Percentiles rank a stretch among this genome's conserved stretches.
Evolutionary conservation across 2,797 vertebrate genomes (phyloP).

Genomic region (Ambastaia sidthimunki): DNA sequence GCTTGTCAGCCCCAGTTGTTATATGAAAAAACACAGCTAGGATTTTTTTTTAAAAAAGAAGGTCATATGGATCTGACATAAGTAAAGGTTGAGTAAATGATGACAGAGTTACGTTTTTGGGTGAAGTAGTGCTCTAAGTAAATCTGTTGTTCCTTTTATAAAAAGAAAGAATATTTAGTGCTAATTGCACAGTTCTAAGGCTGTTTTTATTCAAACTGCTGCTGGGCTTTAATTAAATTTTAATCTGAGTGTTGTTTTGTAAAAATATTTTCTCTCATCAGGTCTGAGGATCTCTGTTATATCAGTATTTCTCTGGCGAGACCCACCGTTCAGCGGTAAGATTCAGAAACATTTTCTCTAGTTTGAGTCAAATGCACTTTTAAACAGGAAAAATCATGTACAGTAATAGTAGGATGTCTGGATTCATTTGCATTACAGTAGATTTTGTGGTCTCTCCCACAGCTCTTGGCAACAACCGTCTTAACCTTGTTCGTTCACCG

Average conservation of each 20-base stretch:
- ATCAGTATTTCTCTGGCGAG: slow-evolving; percentile 66
- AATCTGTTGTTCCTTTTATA: slow-evolving; percentile 25
- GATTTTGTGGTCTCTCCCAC: slow-evolving; percentile 47
- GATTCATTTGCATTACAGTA: slow-evolving; percentile 38
- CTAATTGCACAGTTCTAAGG: slow-evolving; percentile 9
- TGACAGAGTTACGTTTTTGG: background rate
- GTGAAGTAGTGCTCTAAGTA: slow-evolving; percentile 1
- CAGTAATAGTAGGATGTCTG: slow-evolving; percentile 8
- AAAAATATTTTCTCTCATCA: slow-evolving; percentile 56
- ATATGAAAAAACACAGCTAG: too few relatives aligned
- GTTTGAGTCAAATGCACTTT: slow-evolving; percentile 25
- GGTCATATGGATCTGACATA: too few relatives aligned
- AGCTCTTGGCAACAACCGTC: slow-evolving; percentile 85
- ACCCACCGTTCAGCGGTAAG: slow-evolving; percentile 72
- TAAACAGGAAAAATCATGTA: slow-evolving; percentile 43
- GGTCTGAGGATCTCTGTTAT: slow-evolving; percentile 69
- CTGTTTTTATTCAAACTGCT: slow-evolving; percentile 30
- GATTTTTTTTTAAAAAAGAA: too few relatives aligned
- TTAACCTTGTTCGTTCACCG: slow-evolving; percentile 80
- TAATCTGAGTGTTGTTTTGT: slow-evolving; percentile 38
- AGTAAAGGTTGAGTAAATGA: background rate
- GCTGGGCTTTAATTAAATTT: slow-evolving; percentile 29
- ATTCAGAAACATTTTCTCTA: slow-evolving; percentile 27
- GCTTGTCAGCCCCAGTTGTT: too few relatives aligned
- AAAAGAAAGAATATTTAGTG: slow-evolving; percentile 1